Conservation (phyloP, 2,113 vertebrate species). For the Nycticryphes semicollaris region DNA sequence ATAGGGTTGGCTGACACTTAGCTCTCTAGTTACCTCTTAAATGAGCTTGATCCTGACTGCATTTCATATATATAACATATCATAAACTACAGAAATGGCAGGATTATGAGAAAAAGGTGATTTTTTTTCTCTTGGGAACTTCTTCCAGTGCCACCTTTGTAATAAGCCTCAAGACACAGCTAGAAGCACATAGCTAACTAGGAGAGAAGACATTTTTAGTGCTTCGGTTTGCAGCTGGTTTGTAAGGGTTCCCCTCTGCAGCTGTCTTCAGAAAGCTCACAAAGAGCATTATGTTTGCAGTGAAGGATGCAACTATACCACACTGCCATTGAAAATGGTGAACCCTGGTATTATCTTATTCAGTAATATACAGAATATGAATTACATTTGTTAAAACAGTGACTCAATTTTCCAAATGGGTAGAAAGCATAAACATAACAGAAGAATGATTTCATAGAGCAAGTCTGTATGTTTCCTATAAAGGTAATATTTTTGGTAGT, state of each 20-base stretch:
- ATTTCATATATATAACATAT: not conserved
- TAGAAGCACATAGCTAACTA: not conserved
- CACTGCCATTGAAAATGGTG: rapidly evolving
- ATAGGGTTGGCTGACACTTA: not conserved
- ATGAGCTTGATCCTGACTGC: not conserved
- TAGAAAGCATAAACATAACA: not conserved
- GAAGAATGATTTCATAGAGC: not conserved
- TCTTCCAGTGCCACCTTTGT: not conserved
- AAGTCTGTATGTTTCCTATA: not conserved
- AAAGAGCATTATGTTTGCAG: not conserved
- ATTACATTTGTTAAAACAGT: not conserved
- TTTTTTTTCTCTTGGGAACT: not conserved
- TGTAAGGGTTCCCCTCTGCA: not conserved
- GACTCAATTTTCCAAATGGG: not conserved
- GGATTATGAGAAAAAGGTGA: not conserved
- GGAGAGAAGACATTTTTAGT: not conserved
- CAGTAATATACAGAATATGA: not conserved
- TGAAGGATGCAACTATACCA: not conserved
- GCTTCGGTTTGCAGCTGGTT: not conserved
- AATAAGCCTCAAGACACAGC: not conserved
- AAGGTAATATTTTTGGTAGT: not conserved
- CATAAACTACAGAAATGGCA: not conserved
- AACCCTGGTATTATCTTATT: not conserved
- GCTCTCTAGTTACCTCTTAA: not conserved
- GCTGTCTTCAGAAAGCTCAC: not conserved